Base-by-base conservation (phyloP, 2,888 invertebrate genomes). In the Lydus trimaculatus region DNA sequence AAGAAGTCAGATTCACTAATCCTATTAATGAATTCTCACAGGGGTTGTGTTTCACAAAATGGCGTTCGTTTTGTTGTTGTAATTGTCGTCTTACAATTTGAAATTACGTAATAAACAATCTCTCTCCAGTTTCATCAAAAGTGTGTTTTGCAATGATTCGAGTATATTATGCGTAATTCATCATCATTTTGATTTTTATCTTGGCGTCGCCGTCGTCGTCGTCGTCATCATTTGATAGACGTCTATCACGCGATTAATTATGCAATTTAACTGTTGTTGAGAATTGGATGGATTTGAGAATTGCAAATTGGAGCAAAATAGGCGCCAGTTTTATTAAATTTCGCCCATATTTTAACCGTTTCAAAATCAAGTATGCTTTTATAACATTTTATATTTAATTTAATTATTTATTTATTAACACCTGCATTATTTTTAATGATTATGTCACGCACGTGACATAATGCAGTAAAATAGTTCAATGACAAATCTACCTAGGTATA, bases 241-340 rank as follows among this genome's bases (percentile, higher is more conserved):
- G 28, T 28, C 25, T 28, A 28, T 25, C 15, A 56, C 28, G 25
- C 2, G 28, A 56, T 56, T 56, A 56, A 56, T 56, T 25, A 56
- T 56, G 56, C 56, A 56, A 15, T 56, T 56, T 28, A 56, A 56
- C n/a, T 56, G 56, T 56, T 56, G 28, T 56, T 23, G 56, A n/a
- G n/a, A 48, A 48, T 43, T 43, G 17, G n/a, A 20, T 13, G 39
- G 48, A 2, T 8, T 9, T 1, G 48, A 20, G 56, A 52, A 56
- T 56, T 56, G 56, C 15, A 56, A 28, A 28, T 56, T 25, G 56
- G n/a, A 56, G 56, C 56, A 56, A 56, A n/a, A 28, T 28, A 56
- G 56, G 56, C 56, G 56, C 56, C 28, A 5, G 15, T 56, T 56
- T 56, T 20, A 56, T 56, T 56, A 52, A 6, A 52, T 23, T 52